Evolutionary conservation across 2,888 invertebrate genomes (phyloP).

Genomic region (Eupithecia dodoneata): DNA sequence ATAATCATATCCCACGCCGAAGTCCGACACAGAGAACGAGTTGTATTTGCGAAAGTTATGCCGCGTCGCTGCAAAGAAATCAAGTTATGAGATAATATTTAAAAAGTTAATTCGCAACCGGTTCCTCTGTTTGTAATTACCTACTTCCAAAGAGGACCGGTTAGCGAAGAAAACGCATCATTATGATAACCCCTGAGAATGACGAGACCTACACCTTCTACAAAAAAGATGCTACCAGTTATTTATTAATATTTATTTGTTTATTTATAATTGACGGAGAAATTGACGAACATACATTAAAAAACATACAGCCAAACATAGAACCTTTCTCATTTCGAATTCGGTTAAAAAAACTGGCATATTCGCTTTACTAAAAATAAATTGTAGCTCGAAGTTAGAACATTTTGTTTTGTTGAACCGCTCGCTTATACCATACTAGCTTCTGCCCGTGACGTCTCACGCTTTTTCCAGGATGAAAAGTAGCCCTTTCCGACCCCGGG

Average conservation of each 20-base stretch:
- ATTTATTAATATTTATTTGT: too few relatives aligned
- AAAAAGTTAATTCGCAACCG: neutral
- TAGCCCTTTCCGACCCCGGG: too few relatives aligned
- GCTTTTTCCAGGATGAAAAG: too few relatives aligned
- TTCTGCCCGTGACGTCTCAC: too few relatives aligned
- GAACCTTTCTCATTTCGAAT: too few relatives aligned
- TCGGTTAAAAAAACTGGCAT: too few relatives aligned
- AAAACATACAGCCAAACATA: too few relatives aligned
- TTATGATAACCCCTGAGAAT: neutral
- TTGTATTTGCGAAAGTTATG: constrained; percentile 87
- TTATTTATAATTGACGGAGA: too few relatives aligned
- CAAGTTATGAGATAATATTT: constrained; percentile 34
- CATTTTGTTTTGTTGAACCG: neutral
- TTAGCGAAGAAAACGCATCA: constrained; percentile 1
- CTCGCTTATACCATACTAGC: neutral
- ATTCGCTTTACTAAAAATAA: neutral
- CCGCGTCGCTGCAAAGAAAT: constrained; percentile 65
- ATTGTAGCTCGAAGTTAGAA: neutral
- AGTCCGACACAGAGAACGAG: constrained; percentile 85
- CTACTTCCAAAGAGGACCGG: neutral
- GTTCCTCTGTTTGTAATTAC: neutral
- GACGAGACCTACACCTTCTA: neutral
- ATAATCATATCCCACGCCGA: constrained; percentile 88
- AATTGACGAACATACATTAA: too few relatives aligned
- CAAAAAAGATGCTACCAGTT: too few relatives aligned